Base-by-base conservation (phyloP, 1,140 invertebrate genomes). In the Helicoverpa armigera region DNA sequence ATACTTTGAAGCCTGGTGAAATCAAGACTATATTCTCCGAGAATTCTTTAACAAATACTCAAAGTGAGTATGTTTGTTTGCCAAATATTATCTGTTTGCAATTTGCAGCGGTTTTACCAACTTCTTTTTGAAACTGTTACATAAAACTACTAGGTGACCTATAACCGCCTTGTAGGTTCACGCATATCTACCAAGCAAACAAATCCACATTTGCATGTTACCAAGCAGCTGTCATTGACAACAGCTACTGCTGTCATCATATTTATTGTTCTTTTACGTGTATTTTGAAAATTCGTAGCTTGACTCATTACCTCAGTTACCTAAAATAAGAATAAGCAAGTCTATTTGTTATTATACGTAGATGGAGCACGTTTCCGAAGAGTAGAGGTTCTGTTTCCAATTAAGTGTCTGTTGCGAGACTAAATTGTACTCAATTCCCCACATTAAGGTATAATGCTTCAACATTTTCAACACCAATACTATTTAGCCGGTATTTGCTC, bases 21-120 rank as follows among this genome's bases (percentile, higher is more conserved):
- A 31, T 77, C 13, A 65, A 77, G 23, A 54, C 74, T 65, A 11
- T 65, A 1, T 65, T 65, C 10, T 48, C 74, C 1, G 50, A 77
- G 7, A 77, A 77, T 13, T 77, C 74, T 31, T 35, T 77, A 14
- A 60, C 65, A n/a, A 85, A 84, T 77, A 85, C 81, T 16, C 87
- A 85, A 72, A 88, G 87, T 88, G 67, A 82, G 85, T 83, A 2
- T 3, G 13, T 18, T 11, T 12, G 18, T 58, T 58, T 73, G 18
- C 3, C 2, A 43, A 31, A 31, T 54, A 12, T n/a, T 35, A 35
- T 2, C 31, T 4, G 31, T 35, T 35, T 35, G 31, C 23, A 29
- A n/a, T n/a, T n/a, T n/a, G n/a, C n/a, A n/a, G n/a, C n/a, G n/a
- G n/a, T n/a, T n/a, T 61, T 11, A 11, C 16, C 23, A 31, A 12